Conservation (phyloP, 2,888 invertebrate species). For the Trachelus stipa region DNA sequence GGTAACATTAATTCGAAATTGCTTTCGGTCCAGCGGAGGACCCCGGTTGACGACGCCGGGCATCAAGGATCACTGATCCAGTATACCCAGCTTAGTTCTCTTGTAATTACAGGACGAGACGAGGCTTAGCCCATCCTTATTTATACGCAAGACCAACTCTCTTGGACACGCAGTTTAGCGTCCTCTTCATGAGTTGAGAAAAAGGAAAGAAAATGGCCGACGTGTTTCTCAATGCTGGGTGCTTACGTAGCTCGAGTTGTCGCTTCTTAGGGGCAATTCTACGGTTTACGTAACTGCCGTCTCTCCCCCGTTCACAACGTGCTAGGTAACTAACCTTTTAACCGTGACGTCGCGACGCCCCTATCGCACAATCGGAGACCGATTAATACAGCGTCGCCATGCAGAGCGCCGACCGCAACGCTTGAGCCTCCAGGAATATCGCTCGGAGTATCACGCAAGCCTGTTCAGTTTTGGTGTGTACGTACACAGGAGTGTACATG, state of each 20-base stretch:
- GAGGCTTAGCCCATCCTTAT: slow-evolving; percentile 58
- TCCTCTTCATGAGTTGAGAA: background rate
- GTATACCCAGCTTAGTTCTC: slow-evolving; percentile 59
- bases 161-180: slow-evolving; percentile 6
- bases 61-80: slow-evolving; percentile 58
- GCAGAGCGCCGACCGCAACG: background rate
- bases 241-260: too few relatives aligned
- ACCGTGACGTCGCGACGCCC: background rate
- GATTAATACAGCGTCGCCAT: background rate
- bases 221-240: background rate
- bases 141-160: slow-evolving; percentile 47
- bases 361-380: background rate
- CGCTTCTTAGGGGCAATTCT: background rate
- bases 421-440: background rate
- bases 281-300: background rate
- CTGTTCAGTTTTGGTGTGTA: background rate
- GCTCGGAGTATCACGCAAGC: background rate
- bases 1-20: slow-evolving; percentile 62
- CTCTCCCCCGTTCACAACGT: background rate
- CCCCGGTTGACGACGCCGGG: slow-evolving; percentile 28
- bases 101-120: slow-evolving; percentile 57
- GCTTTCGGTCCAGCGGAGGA: slow-evolving; percentile 48
- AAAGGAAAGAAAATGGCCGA: background rate
- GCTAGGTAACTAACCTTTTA: background rate
- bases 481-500: background rate